Base-by-base conservation (phyloP, 2,888 invertebrate species). In the Bursaphelenchus okinawaensis region DNA sequence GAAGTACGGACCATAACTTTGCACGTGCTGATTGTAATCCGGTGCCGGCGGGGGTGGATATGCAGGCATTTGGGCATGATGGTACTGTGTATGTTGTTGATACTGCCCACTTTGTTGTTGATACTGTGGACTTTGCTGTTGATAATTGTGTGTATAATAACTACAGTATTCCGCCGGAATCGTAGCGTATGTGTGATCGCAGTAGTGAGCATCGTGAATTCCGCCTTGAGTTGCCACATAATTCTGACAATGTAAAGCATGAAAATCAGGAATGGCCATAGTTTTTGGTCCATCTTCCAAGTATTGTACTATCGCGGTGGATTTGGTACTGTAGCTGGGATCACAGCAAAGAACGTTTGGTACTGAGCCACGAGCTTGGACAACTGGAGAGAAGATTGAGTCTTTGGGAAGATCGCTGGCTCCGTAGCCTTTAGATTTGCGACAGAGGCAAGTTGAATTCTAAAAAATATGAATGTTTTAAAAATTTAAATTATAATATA, bases 171-270 rank as follows among this genome's bases (percentile, higher is more conserved):
- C 50, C 20, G 23, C 19, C 51, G 60, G 60, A 20, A 59, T 59
- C 19, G 60, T 59, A n/a, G 60, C 60, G 28, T 59, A 59, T 22
- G 24, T 19, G 56, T 56, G 56, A 4, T 56, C 56, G 29, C 56
- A 56, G 19, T 28, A 24, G 29, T 56, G 56, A 1, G 56, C 56
- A 19, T 56, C 56, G 56, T 56, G 56, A n/a, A 56, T 26, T 22
- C 56, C 52, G n/a, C 60, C 60, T 19, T 23, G 24, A 19, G 52
- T n/a, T 24, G 60, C 50, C 3, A 59, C 60, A 8, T 59, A 59
- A 9, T 22, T 9, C 4, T 24, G 20, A 26, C 19, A 29, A 19
- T 24, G 40, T 12, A 40, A n/a, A n/a, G 40, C 40, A n/a, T 40
- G 40, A n/a, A 40, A 40, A 6, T 40, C 40, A n/a, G 40, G 40